phyloP scores from a whole-genome alignment of 1,140 invertebrate genomes.

The Goniozus legneri region DNA sequence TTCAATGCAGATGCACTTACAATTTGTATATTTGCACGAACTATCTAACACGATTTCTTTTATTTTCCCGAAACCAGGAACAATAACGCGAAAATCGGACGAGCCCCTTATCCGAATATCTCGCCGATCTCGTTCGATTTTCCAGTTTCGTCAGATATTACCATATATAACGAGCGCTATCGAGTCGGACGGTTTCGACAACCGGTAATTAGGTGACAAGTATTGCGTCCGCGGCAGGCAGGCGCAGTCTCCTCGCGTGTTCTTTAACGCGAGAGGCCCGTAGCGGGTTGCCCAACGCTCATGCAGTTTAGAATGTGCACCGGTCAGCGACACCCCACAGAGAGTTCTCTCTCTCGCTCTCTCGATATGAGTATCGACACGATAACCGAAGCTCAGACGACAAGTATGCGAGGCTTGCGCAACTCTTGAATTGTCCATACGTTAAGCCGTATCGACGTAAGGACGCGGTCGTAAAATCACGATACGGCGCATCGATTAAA shows the following conservation, averaged over 20 bases:
- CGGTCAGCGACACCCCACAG: slow-evolving; percentile 25
- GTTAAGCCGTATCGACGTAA: too few species aligned
- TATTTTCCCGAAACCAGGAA: neutral
- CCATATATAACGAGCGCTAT: neutral
- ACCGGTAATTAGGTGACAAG: slow-evolving; percentile 1
- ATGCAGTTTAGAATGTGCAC: slow-evolving; percentile 29
- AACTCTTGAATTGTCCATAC: too few species aligned
- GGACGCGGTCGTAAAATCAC: too few species aligned
- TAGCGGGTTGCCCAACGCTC: slow-evolving; percentile 23
- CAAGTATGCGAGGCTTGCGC: too few species aligned
- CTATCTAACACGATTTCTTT: neutral
- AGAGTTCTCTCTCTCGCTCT: slow-evolving; percentile 12
- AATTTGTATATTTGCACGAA: too few species aligned
- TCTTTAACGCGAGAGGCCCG: neutral
- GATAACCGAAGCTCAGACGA: neutral
- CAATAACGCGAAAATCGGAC: neutral
- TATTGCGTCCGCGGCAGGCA: neutral
- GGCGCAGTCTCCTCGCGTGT: slow-evolving; percentile 9
- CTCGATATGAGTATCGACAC: slow-evolving; percentile 2
- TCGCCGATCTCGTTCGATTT: too few species aligned
- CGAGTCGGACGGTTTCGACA: neutral
- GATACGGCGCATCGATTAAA: too few species aligned
- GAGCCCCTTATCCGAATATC: too few species aligned
- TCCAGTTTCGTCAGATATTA: too few species aligned
- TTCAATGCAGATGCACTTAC: too few species aligned